Percentiles rank a stretch among this genome's conserved stretches.
Conservation (phyloP, 2,888 invertebrate species). For the Plagodis pulveraria region DNA sequence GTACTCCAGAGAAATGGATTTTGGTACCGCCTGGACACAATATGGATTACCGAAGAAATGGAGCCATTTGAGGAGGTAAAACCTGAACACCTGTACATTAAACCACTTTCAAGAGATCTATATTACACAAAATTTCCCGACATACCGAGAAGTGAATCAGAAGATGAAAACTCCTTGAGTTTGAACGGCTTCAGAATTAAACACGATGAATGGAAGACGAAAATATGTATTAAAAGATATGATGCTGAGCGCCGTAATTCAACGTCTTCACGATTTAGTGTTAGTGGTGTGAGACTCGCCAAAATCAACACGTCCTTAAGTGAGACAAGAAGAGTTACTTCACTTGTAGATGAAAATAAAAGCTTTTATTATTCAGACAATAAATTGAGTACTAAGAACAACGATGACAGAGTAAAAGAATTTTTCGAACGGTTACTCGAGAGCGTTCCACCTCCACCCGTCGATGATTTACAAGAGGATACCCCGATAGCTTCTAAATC, state of each 20-base stretch:
- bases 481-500: constrained; percentile 29
- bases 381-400: constrained; percentile 30
- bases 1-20: constrained; percentile 70
- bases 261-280: constrained; percentile 43
- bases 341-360: constrained; percentile 42
- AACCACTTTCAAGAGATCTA: constrained; percentile 70
- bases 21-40: constrained; percentile 71
- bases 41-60: constrained; percentile 73
- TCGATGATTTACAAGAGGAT: constrained; percentile 47
- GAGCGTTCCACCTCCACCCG: constrained; percentile 70
- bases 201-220: constrained; percentile 71
- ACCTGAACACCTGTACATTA: constrained; percentile 63
- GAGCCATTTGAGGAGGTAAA: constrained; percentile 77
- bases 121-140: constrained; percentile 75
- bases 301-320: constrained; percentile 49
- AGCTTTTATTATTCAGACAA: constrained; percentile 21
- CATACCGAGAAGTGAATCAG: constrained; percentile 77
- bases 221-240: constrained; percentile 60
- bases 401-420: constrained; percentile 59
- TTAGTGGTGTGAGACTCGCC: constrained; percentile 42
- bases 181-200: constrained; percentile 67
- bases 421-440: constrained; percentile 66
- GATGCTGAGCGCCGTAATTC: constrained; percentile 57
- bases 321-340: constrained; percentile 48
- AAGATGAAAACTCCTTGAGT: constrained; percentile 71